Base-by-base conservation (phyloP, 2,888 invertebrate genomes). In the Lithophane socia region DNA sequence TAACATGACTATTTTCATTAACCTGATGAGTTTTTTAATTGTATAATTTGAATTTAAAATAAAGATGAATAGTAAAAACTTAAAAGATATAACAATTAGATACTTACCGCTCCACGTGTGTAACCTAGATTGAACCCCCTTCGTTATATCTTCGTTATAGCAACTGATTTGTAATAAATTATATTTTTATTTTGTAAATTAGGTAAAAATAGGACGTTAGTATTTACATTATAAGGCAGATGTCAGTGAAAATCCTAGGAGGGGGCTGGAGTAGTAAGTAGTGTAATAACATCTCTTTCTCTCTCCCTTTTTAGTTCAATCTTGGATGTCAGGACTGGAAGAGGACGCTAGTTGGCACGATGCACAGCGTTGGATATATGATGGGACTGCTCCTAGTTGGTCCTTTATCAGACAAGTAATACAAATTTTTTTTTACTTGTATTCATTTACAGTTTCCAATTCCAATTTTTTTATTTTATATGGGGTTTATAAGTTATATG, bases 311-410 rank as follows among this genome's bases (percentile, higher is more conserved):
- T 0, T 73, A 89, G 89, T 89, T 89, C 74, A 80, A 86, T 65
- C 72, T 89, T n/a, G 89, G 84, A 47, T 91, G 91, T 74, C 71
- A 91, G 65, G 85, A 87, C 47, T 96, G 96, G 96, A 95, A 94
- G 87, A 89, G 95, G 66, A 93, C 96, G 0, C 85, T 96, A 49
- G 92, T 96, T 37, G 96, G 96, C 16, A 96, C 96, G 9, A 91
- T 97, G 63, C 97, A 97, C 87, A 97, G 96, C 83, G 85, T 95
- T 56, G 97, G 97, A 13, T 96, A 97, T 80, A 96, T 97, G 84
- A 89, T 97, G 24, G 97, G 97, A 2, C 89, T 97, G 56, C 95
- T 97, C 47, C 90, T 97, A 44, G 52, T 79, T 0, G 87, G 87
- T 0, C 77, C 87, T 54, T n/a, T 83, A 24, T 87, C 87, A 73